phyloP scores from a whole-genome alignment of 2,797 vertebrate genomes.

The Enteromius treurensis region DNA sequence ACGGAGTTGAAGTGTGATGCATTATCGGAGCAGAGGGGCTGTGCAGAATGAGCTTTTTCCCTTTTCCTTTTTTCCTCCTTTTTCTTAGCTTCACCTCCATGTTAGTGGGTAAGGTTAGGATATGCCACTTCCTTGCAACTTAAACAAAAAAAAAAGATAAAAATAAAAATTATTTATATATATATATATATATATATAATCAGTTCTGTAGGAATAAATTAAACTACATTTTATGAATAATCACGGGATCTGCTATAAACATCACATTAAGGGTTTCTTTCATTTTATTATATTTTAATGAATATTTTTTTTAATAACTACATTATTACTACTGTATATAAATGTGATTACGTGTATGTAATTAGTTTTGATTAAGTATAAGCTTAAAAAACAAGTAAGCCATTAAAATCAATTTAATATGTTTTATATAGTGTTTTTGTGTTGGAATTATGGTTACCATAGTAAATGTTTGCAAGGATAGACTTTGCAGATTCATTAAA shows the following conservation, averaged over 20 bases:
- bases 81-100: conserved; percentile 48
- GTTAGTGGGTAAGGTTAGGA: conserved; percentile 45
- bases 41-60: conserved; percentile 56
- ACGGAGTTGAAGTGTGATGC: conserved; percentile 83
- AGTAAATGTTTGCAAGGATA: conserved; percentile 3
- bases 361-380: background rate
- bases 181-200: background rate
- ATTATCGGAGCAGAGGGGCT: conserved; percentile 69
- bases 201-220: background rate
- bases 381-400: background rate
- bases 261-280: background rate
- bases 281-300: background rate
- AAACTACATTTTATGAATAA: background rate
- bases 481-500: conserved; percentile 11
- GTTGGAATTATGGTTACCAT: background rate
- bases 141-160: background rate
- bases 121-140: conserved; percentile 22
- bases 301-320: too few relatives aligned
- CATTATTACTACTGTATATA: background rate
- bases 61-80: conserved; percentile 30
- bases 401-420: background rate
- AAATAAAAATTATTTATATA: too few relatives aligned
- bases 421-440: background rate
- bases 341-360: background rate
- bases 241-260: background rate